Conservation (phyloP, 2,888 invertebrate species). For the Hypselothyrea guttata region DNA sequence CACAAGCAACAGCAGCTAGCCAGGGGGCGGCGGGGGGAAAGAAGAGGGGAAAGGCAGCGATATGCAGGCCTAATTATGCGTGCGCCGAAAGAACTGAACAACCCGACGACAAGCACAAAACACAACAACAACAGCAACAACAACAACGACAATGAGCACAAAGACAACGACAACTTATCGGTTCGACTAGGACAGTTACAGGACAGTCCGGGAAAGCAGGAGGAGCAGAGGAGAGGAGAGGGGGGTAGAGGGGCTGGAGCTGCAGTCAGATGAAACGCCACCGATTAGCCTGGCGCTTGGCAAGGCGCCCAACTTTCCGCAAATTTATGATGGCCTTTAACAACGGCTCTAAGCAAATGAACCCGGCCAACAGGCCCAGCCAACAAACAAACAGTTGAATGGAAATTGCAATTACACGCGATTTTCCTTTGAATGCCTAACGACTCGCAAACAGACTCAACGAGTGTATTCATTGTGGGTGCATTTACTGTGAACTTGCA, state of each 20-base stretch:
- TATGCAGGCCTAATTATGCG: slow-evolving; percentile 70
- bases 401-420: slow-evolving; percentile 66
- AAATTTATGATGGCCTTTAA: slow-evolving; percentile 74
- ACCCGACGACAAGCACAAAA: slow-evolving; percentile 9
- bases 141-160: slow-evolving; percentile 12
- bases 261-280: slow-evolving; percentile 67
- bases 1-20: slow-evolving; percentile 2
- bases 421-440: background rate
- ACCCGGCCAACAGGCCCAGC: slow-evolving; percentile 26
- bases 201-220: background rate
- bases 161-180: slow-evolving; percentile 15
- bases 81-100: slow-evolving; percentile 59
- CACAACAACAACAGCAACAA: slow-evolving; percentile 14
- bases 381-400: slow-evolving; percentile 65
- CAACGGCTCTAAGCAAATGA: slow-evolving; percentile 62
- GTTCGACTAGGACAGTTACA: slow-evolving; percentile 8
- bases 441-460: no score
- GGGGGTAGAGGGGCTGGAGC: background rate
- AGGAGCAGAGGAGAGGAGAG: background rate
- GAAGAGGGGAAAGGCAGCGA: no score
- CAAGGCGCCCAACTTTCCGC: slow-evolving; percentile 47
- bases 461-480: slow-evolving; percentile 25
- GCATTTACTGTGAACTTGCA: slow-evolving; percentile 17
- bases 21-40: slow-evolving; percentile 4
- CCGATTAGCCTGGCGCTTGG: slow-evolving; percentile 65